Evolutionary conservation across 1,140 invertebrate genomes (phyloP).

Genomic region (Spodoptera litura): DNA sequence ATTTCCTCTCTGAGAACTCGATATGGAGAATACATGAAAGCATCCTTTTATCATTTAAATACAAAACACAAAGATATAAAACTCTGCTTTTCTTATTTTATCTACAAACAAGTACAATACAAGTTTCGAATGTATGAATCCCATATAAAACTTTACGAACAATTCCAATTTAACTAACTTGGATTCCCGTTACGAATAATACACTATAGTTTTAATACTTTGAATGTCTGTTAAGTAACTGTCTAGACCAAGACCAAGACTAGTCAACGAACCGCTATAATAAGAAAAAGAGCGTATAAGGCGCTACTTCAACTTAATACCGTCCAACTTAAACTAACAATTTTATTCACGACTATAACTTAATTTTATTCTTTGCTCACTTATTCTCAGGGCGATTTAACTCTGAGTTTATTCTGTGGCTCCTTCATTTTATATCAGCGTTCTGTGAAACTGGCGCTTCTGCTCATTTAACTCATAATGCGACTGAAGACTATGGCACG

Average conservation of each 20-base stretch:
- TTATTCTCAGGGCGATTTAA: conserved; percentile 41
- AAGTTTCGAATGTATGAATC: too few species aligned
- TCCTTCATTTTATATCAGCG: conserved; percentile 39
- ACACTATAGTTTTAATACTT: conserved; percentile 8
- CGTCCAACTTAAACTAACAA: conserved; percentile 25
- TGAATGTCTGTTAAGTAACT: background rate
- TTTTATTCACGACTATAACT: conserved; percentile 39
- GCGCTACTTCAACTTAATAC: conserved; percentile 12
- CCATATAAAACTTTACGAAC: background rate
- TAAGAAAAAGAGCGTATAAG: conserved; percentile 1
- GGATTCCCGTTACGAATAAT: background rate
- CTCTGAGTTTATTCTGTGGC: conserved; percentile 32
- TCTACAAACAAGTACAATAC: background rate
- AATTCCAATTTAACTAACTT: background rate
- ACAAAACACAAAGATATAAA: too few species aligned
- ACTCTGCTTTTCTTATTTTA: background rate
- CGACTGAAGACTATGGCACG: background rate
- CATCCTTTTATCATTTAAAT: background rate
- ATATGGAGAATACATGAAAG: background rate
- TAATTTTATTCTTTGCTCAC: conserved; percentile 39
- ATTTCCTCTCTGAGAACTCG: conserved; percentile 5
- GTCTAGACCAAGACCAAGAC: background rate
- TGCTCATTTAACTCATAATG: conserved; percentile 35
- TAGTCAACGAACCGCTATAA: conserved; percentile 17
- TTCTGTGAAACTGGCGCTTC: conserved; percentile 38